A percentile compares a stretch with the other conserved stretches of the same genome.
Evolutionary conservation across 2,888 invertebrate species (phyloP).

Genomic region (Nudaria mundana): DNA sequence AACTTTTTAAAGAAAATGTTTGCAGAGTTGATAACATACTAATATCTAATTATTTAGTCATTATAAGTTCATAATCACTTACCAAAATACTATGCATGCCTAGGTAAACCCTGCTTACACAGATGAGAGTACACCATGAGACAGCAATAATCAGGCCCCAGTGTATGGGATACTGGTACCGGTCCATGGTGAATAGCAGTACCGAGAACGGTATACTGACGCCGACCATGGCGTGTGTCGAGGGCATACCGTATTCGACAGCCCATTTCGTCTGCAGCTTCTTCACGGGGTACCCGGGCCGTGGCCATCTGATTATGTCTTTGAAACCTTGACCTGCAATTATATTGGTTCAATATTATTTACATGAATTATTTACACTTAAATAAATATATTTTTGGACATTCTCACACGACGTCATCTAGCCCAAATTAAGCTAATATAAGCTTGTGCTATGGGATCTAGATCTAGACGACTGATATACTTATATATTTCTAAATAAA

Average conservation of each 20-base stretch:
- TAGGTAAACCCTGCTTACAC: constrained; percentile 92
- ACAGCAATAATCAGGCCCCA: constrained; percentile 82
- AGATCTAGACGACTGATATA: no score
- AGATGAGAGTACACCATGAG: constrained; percentile 88
- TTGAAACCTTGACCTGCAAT: constrained; percentile 91
- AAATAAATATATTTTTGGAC: no score
- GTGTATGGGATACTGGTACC: constrained; percentile 87
- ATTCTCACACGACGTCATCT: no score
- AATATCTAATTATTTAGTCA: no score
- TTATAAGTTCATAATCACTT: constrained; percentile 67
- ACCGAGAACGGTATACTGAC: constrained; percentile 93
- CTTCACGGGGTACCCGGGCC: constrained; percentile 92
- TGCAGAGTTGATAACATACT: no score
- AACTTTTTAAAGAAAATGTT: no score
- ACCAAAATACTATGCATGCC: constrained; percentile 97
- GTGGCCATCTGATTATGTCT: constrained; percentile 92
- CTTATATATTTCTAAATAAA: no score
- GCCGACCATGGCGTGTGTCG: constrained; percentile 96
- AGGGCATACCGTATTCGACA: constrained; percentile 96
- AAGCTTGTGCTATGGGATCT: no score
- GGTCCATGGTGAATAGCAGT: constrained; percentile 87
- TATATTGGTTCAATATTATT: not conserved
- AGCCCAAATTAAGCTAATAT: no score
- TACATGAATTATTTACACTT: no score
- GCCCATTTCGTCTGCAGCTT: constrained; percentile 94